A percentile compares a stretch with the other conserved stretches of the same genome.
phyloP scores from a whole-genome alignment of 2,113 vertebrate genomes.

The Sarotherodon lohbergeri region DNA sequence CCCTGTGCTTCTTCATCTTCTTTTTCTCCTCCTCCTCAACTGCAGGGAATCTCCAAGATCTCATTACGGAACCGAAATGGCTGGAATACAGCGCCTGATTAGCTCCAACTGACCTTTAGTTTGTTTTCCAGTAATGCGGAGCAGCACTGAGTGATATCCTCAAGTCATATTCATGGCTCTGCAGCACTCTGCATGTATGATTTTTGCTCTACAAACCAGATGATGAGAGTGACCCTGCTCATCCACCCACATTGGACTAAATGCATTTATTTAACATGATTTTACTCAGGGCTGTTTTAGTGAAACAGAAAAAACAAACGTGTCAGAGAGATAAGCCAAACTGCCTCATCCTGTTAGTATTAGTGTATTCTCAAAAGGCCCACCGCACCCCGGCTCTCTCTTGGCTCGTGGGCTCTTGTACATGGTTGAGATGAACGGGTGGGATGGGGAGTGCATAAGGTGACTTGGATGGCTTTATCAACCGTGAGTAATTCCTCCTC shows the following conservation, averaged over 20 bases:
- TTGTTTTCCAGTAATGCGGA: not conserved
- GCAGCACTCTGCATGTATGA: not conserved
- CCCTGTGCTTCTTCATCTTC: not conserved
- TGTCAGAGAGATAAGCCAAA: slow-evolving; percentile 12
- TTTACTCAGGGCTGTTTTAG: not conserved
- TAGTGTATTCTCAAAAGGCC: slow-evolving; percentile 13
- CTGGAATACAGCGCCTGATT: slow-evolving; percentile 3
- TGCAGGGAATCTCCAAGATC: not conserved
- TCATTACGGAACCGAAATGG: not conserved
- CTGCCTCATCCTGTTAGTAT: slow-evolving; percentile 10
- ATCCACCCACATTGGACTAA: not conserved
- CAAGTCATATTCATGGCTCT: not conserved
- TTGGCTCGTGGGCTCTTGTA: slow-evolving; percentile 4
- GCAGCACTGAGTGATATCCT: not conserved
- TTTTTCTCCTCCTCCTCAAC: not conserved
- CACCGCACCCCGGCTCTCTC: slow-evolving; percentile 5
- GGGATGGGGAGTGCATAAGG: slow-evolving; percentile 21
- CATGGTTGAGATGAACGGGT: slow-evolving; percentile 24
- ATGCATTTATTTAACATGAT: not conserved
- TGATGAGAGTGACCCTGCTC: not conserved
- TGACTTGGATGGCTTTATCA: slow-evolving; percentile 35
- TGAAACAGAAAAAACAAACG: slow-evolving; percentile 1
- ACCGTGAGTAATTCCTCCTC: slow-evolving; percentile 24
- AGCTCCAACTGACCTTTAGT: not conserved
- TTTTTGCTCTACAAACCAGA: not conserved